A percentile compares a stretch with the other conserved stretches of the same genome.
Evolutionary conservation across 2,113 vertebrate species (phyloP).

Genomic region (Sinosuthora webbiana): DNA sequence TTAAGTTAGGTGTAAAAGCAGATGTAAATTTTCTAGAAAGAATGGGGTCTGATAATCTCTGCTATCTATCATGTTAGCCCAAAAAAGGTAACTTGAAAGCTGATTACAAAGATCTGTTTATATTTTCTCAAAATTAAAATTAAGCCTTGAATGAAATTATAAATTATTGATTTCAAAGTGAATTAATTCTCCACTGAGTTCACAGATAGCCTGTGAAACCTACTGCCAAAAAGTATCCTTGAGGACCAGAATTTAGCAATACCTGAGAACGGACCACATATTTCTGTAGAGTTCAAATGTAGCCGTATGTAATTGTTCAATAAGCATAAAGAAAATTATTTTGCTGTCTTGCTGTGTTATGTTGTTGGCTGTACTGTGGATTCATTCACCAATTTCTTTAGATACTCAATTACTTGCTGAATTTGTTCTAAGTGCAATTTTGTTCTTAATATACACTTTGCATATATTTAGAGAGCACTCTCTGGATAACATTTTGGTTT

Average conservation of each 20-base stretch:
- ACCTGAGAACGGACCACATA: background rate
- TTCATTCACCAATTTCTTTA: background rate
- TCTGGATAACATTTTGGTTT: background rate
- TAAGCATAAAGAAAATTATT: background rate
- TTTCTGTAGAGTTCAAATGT: background rate
- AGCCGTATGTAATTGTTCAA: background rate
- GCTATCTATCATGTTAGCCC: background rate
- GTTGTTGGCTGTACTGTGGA: background rate
- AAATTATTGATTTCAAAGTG: background rate
- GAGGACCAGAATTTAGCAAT: background rate
- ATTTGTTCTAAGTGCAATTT: background rate
- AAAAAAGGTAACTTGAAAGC: background rate
- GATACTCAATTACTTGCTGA: background rate
- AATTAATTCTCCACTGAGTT: background rate
- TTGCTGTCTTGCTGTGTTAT: background rate
- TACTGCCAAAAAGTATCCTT: background rate
- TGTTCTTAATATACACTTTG: background rate
- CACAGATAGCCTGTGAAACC: background rate
- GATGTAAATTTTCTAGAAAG: background rate
- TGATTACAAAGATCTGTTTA: background rate
- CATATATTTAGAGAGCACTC: background rate
- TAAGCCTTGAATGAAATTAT: background rate
- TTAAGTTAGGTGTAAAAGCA: background rate
- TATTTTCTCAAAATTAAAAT: background rate
- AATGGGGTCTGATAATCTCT: background rate